Percentiles rank a stretch among this genome's conserved stretches.
phyloP scores from a whole-genome alignment of 2,888 invertebrate species.

The Meloe dianella region DNA sequence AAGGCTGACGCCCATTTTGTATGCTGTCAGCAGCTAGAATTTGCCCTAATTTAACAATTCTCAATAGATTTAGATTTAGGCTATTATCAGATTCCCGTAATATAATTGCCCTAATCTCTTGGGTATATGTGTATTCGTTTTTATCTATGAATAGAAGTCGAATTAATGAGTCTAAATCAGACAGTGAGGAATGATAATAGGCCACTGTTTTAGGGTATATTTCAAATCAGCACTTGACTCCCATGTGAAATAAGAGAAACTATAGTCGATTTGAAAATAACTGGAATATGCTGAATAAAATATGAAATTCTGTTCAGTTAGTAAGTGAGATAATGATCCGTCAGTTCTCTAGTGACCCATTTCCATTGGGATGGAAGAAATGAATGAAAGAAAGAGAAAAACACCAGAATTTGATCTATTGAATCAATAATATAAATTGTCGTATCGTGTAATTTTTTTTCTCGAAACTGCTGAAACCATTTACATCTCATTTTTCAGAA shows the following conservation, averaged over 20 bases:
- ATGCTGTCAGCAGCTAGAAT: not conserved
- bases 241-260: slow-evolving; percentile 45
- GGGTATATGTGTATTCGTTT: slow-evolving; percentile 1
- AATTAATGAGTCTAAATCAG: slow-evolving; percentile 11
- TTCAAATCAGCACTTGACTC: slow-evolving; percentile 47
- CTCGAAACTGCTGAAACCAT: not conserved
- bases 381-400: slow-evolving; percentile 11
- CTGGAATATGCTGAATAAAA: slow-evolving; percentile 55
- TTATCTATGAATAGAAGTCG: slow-evolving; percentile 4
- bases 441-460: not conserved
- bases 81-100: not conserved
- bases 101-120: not conserved
- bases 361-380: slow-evolving; percentile 29
- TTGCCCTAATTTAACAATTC: not conserved
- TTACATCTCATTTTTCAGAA: slow-evolving; percentile 6
- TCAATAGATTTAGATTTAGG: not conserved
- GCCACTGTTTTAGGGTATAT: not conserved
- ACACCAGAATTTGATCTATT: slow-evolving; percentile 11
- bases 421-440: slow-evolving; percentile 9
- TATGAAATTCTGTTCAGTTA: slow-evolving; percentile 51
- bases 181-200: not conserved
- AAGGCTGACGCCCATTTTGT: not conserved
- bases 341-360: slow-evolving; percentile 44
- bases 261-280: slow-evolving; percentile 53
- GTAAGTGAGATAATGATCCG: slow-evolving; percentile 53